Base-by-base conservation (phyloP, 2,113 vertebrate genomes). In the Shinisaurus crocodilurus region DNA sequence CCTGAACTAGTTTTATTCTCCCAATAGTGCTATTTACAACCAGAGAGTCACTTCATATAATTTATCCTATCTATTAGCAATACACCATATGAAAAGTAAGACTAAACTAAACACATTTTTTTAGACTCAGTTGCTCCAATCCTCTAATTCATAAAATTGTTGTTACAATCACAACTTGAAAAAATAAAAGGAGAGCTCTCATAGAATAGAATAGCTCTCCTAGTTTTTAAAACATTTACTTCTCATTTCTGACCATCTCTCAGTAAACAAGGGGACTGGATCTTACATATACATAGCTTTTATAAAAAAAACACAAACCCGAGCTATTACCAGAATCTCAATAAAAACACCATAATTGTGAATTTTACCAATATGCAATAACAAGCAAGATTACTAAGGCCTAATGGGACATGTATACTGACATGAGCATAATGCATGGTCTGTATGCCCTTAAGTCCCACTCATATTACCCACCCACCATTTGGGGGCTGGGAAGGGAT, bases 1-100 rank as follows among this genome's bases (percentile, higher is more conserved):
- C 20, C 94, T 93, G 90, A 5, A 87, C 29, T 54, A 93, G 60
- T 65, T 88, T 40, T 90, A 88, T 81, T 90, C 88, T 86, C 70
- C 90, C 0, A 1, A 32, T 92, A 40, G 18, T 94, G 70, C 75
- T 77, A 77, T 70, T 92, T 90, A 89, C 63, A 94, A 90, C 60
- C 40, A 29, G 25, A 92, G 91, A 91, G 13, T 74, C 67, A 67
- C 0, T 88, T 82, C 69, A 89, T 77, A 43, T 70, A 13, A 72
- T 87, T 86, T 65, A 83, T 92, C 27, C 70, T 91, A 90, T 48
- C 67, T 85, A 92, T 88, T 92, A 91, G 92, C 0, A 0, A 86
- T 48, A 72, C 85, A 91, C 72, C 1, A 37, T 77, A 2, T 48
- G 37, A 48, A 82, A 76, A 45, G 72, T 25, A 34, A 63, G 29